Base-by-base conservation (phyloP, 2,113 vertebrate genomes). In the Hassar affinis region DNA sequence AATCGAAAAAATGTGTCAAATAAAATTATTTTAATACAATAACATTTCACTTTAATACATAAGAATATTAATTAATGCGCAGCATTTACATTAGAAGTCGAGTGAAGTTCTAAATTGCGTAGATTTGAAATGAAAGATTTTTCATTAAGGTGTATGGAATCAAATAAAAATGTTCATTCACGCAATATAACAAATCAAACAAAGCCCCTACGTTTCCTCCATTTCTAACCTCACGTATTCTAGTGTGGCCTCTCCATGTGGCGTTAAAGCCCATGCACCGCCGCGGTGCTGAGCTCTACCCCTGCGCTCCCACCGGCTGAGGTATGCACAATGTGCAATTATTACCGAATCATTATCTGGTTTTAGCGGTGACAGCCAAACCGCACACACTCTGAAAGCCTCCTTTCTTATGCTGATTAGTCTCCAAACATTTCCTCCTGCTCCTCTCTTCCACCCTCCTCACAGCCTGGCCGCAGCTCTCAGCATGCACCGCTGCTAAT, bases 291-390 rank as follows among this genome's bases (percentile, higher is more conserved):
- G 45, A 33, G 77, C 38, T 45, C 78, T 77, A 47, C 62, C 54
- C 20, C 38, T 80, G 57, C 8, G 27, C 69, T 85, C 94, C 95
- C 93, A 93, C 92, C 93, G 94, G 93, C 92, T 95, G 94, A 95
- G 95, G 95, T 94, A 95, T 95, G 93, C 94, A 96, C 96, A 96
- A 96, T 96, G 95, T 94, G 93, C 94, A 94, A 95, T 96, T 96
- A 96, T 96, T 95, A 95, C 93, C 77, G 91, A 96, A 95, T 96
- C 95, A 96, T 96, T 96, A 96, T 97, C 95, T 95, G 95, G 93
- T 95, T 95, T 95, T 93, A 95, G 94, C 94, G 95, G 94, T 95
- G 95, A 96, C 94, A 95, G 95, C 93, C 94, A 93, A 95, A 95
- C 95, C 94, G 93, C 94, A 94, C 90, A 91, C 93, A 89, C 95